These are phyloP conservation scores for Cosmia trapezina DNA, from an alignment of 2,888 invertebrate genomes.

Conservation along the genomic window DNA sequence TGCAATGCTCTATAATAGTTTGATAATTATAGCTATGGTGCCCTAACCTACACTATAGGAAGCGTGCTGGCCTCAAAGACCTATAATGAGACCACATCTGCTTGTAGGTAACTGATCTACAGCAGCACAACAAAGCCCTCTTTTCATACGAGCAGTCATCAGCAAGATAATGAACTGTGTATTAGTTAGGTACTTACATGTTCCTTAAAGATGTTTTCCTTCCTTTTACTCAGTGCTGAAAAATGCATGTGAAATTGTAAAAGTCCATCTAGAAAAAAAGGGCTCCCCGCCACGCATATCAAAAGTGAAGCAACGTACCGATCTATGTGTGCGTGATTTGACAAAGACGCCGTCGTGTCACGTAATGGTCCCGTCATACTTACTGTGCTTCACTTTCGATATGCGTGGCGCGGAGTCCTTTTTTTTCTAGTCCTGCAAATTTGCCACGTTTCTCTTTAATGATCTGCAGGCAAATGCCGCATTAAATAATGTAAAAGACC, in stretches of 20 bases:
- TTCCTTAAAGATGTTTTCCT: not conserved
- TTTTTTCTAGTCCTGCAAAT: no score
- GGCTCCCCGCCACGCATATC: no score
- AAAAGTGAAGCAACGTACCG: no score
- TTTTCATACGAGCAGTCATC: not conserved
- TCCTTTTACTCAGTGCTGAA: not conserved
- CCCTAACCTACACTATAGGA: not conserved
- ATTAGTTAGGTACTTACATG: not conserved
- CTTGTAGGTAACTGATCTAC: not conserved
- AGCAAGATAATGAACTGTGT: not conserved
- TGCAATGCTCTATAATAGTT: constrained; percentile 66
- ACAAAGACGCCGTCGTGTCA: no score
- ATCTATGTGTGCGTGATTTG: no score
- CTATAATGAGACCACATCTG: not conserved
- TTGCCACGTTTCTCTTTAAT: not conserved
- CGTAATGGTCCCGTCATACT: no score
- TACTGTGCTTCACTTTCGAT: no score
- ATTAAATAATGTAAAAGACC: not conserved
- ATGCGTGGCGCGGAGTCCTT: no score
- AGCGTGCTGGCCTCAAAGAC: not conserved
- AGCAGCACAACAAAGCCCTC: not conserved
- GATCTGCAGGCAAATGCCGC: not conserved
- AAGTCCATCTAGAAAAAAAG: no score
- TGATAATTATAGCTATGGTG: constrained; percentile 49
- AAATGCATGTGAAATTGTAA: not conserved